A percentile compares a stretch with the other conserved stretches of the same genome.
Evolutionary conservation across 2,113 vertebrate genomes (phyloP).

Genomic region (Sinosuthora webbiana): DNA sequence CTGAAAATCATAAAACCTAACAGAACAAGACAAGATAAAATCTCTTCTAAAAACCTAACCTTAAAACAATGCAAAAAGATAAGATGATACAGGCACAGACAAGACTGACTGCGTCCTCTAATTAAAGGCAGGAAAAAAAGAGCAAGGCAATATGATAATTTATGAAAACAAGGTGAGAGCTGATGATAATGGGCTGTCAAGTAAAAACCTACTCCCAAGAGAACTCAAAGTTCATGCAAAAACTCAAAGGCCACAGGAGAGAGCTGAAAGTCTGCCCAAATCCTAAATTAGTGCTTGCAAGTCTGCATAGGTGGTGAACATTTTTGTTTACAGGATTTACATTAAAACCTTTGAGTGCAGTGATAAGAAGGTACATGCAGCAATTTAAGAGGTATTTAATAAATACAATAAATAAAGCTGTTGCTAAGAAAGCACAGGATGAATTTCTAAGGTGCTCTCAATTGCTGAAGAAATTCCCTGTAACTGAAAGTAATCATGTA

Average conservation of each 20-base stretch:
- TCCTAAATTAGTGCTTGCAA: not conserved
- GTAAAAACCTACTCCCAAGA: not conserved
- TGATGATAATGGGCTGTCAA: not conserved
- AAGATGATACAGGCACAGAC: not conserved
- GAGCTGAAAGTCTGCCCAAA: not conserved
- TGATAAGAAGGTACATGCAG: not conserved
- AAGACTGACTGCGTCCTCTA: not conserved
- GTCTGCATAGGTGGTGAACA: not conserved
- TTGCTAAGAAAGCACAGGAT: not conserved
- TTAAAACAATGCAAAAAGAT: not conserved
- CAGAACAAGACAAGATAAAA: not conserved
- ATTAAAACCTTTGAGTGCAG: not conserved
- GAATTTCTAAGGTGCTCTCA: not conserved
- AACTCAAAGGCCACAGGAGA: not conserved
- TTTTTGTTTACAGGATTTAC: not conserved
- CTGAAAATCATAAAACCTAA: not conserved
- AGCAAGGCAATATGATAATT: not conserved
- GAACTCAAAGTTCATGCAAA: not conserved
- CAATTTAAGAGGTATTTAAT: not conserved
- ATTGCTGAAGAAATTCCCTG: not conserved
- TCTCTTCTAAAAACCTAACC: not conserved
- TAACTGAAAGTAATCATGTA: not conserved
- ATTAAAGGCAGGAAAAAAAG: not conserved
- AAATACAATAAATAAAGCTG: not conserved
- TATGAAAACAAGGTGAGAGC: not conserved